Base-by-base conservation (phyloP, 37 sponge, comb jelly and placozoan species). In the Ephydatia muelleri region DNA sequence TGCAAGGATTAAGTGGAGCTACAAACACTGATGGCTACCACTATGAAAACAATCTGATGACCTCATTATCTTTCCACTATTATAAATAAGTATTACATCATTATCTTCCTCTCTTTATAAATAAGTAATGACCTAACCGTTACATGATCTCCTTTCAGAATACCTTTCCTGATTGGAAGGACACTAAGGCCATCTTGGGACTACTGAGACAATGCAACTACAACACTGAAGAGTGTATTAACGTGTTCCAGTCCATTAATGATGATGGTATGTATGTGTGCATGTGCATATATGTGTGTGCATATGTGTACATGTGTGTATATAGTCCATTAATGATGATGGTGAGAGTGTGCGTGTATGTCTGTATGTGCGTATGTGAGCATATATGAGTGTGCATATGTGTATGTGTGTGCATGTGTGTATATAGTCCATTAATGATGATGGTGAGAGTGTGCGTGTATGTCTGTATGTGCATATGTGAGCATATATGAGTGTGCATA, bases 121-220 rank as follows among this genome's bases (percentile, higher is more conserved):
- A n/a, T n/a, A n/a, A n/a, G n/a, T n/a, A n/a, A n/a, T n/a, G n/a
- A n/a, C n/a, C n/a, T n/a, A n/a, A n/a, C n/a, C n/a, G n/a, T n/a
- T n/a, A n/a, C n/a, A n/a, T n/a, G n/a, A n/a, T 28, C 11, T 5
- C 34, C 25, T 38, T n/a, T 25, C 39, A 93, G 94, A 76, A 43
- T 43, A 27, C 81, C 26, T 82, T 87, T 76, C 91, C 91, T 64
- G 85, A 49, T 0, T 94, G 94, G 94, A 91, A 87, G 75, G 94
- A 94, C 77, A 82, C 69, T 14, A 65, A 69, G 43, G 73, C 82
- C 39, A 94, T 94, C 6, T 86, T 94, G 19, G 85, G 88, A 21
- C 72, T 88, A 5, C 82, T 94, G 3, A 80, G 94, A 43, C 79
- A 72, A 28, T 82, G 91, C 74, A 91, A 94, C 65, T 94, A 94